phyloP scores from a whole-genome alignment of 2,888 invertebrate genomes.

The Ommatoiulus sabulosus region DNA sequence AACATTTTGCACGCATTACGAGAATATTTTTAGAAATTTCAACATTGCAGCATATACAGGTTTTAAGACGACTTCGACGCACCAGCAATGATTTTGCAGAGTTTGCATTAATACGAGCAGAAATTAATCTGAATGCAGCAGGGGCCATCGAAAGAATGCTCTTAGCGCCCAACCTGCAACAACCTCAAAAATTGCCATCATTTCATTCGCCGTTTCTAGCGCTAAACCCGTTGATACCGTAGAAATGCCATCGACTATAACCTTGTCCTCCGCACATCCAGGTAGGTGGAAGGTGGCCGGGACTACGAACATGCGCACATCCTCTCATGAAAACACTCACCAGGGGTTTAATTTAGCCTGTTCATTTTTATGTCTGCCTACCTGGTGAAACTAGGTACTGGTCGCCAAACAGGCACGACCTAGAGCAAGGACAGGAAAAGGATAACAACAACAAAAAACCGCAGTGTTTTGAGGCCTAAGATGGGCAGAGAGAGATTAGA shows the following conservation, averaged over 20 bases:
- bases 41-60: too few relatives aligned
- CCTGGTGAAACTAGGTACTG: conserved; percentile 13
- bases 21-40: too few relatives aligned
- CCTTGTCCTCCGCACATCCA: conserved; percentile 11
- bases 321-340: conserved; percentile 14
- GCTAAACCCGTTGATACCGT: conserved; percentile 3
- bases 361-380: conserved; percentile 4
- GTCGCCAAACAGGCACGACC: conserved; percentile 34
- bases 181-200: too few relatives aligned
- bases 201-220: too few relatives aligned
- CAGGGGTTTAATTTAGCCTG: conserved; percentile 11
- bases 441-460: background rate
- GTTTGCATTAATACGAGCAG: background rate
- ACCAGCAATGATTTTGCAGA: background rate
- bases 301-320: conserved; percentile 17
- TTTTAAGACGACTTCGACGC: too few relatives aligned
- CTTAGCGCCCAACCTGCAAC: background rate
- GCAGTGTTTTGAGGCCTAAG: conserved; percentile 2
- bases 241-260: background rate
- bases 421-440: conserved; percentile 28
- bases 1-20: too few relatives aligned
- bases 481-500: background rate
- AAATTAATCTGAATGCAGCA: background rate
- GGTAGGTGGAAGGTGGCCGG: background rate
- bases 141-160: conserved; percentile 11